A percentile compares a stretch with the other conserved stretches of the same genome.
Conservation (phyloP, 2,113 vertebrate species). For the Pteropus alecto region DNA sequence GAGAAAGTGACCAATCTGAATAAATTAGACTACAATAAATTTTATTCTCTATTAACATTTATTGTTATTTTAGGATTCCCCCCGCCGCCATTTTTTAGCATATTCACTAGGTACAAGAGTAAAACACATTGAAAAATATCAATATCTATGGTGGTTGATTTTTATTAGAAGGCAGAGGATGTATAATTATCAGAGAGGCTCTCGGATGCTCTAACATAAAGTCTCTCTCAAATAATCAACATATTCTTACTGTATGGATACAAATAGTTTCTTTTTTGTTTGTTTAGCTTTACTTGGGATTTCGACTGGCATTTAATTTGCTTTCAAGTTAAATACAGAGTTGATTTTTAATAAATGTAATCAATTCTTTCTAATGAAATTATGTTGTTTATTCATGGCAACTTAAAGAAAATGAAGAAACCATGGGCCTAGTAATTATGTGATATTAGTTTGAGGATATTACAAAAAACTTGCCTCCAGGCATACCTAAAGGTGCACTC, state of each 20-base stretch:
- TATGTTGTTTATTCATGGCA: constrained; percentile 12
- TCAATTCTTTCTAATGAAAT: not conserved
- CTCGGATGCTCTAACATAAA: not conserved
- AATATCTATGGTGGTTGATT: not conserved
- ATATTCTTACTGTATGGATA: not conserved
- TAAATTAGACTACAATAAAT: not conserved
- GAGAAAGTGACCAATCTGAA: not conserved
- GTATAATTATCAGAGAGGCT: not conserved
- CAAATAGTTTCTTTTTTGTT: not conserved
- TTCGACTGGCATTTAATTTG: constrained; percentile 15
- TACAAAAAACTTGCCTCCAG: not conserved
- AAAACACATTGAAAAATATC: not conserved
- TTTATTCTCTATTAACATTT: not conserved
- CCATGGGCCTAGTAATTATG: not conserved
- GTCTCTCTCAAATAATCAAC: not conserved
- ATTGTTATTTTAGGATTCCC: not conserved
- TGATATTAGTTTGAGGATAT: not conserved
- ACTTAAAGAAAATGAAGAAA: constrained; percentile 6
- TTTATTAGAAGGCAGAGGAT: not conserved
- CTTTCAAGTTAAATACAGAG: not conserved
- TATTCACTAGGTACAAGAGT: not conserved
- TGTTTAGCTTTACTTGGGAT: not conserved
- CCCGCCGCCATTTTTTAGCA: not conserved
- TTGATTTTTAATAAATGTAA: constrained; percentile 12
- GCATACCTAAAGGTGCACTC: not conserved